Evolutionary conservation across 2,888 invertebrate species (phyloP), one percentile per base, ranked within the genome.

Genomic region (Erebia aethiops): DNA sequence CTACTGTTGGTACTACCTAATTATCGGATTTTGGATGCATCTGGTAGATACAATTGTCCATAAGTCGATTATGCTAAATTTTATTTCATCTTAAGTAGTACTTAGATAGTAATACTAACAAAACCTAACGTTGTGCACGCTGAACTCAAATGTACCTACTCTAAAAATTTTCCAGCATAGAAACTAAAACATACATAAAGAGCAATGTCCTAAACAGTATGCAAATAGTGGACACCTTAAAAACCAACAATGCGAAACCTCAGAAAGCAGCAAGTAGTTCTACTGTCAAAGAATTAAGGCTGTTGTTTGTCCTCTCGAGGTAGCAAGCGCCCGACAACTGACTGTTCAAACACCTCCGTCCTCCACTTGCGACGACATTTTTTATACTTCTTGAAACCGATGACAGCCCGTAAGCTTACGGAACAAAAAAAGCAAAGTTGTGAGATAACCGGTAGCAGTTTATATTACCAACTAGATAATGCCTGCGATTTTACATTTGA

Each of bases 281-380:
- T 77, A 79, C 82, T 83, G 86, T 86, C 83, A 82, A 79, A 80
- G 84, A 84, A 84, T 85, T 85, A 86, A 82, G 78, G 75, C 77
- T 75, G 84, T 77, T 80, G 77, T 80, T 79, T 77, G 75, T 77
- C 71, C 77, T 84, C 86, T 86, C 84, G 83, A 88, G 80, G 83
- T 90, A 89, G 86, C 91, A 85, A 87, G 87, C 81, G 81, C 79
- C 80, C 79, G 90, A 88, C 92, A 92, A 93, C 86, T 81, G 84
- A 74, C 77, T 77, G 75, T 69, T 81, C 84, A 92, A 90, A 92
- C 87, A 89, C 78, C 82, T 77, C 77, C 79, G 80, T 77, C 82
- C 82, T 78, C 81, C 82, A 78, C 81, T 83, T 85, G 81, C 81
- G 80, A 84, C 81, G 84, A 87, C 84, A 83, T 80, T 84, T 87